Evolutionary conservation across 2,113 vertebrate genomes (phyloP).

Genomic region (Chitala chitala): DNA sequence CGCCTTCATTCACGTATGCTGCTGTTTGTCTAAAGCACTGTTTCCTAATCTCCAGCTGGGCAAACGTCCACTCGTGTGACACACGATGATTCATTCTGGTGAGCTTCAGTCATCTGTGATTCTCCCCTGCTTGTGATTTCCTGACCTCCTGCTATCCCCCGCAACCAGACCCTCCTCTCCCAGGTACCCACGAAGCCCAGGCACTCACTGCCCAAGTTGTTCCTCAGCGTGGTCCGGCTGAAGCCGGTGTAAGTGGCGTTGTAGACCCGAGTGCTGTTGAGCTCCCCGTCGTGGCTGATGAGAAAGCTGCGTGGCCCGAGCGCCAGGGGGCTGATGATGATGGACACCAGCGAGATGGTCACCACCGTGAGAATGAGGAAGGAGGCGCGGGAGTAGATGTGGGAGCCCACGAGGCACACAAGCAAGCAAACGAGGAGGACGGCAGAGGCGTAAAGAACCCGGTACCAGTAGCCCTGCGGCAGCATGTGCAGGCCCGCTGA

Average conservation of each 20-base stretch:
- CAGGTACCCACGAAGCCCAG: not conserved
- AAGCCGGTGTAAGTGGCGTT: constrained; percentile 76
- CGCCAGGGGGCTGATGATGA: constrained; percentile 74
- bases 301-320: constrained; percentile 55
- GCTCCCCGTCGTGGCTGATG: constrained; percentile 53
- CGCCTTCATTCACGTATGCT: too few relatives aligned
- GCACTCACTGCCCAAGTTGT: constrained; percentile 73
- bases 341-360: constrained; percentile 68
- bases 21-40: too few relatives aligned
- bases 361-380: constrained; percentile 80
- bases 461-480: constrained; percentile 75
- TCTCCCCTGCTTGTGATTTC: not conserved
- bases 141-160: rapidly evolving
- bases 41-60: too few relatives aligned
- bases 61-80: too few relatives aligned
- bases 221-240: constrained; percentile 64
- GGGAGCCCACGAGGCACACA: constrained; percentile 78
- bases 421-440: constrained; percentile 75
- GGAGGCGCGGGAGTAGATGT: constrained; percentile 78
- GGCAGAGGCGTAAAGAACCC: constrained; percentile 70
- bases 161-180: not conserved
- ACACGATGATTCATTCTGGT: too few relatives aligned
- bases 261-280: constrained; percentile 52
- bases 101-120: too few relatives aligned
- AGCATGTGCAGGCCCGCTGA: constrained; percentile 53